Evolutionary conservation across 1,140 invertebrate genomes (phyloP).

Genomic region (Ceratina australensis): DNA sequence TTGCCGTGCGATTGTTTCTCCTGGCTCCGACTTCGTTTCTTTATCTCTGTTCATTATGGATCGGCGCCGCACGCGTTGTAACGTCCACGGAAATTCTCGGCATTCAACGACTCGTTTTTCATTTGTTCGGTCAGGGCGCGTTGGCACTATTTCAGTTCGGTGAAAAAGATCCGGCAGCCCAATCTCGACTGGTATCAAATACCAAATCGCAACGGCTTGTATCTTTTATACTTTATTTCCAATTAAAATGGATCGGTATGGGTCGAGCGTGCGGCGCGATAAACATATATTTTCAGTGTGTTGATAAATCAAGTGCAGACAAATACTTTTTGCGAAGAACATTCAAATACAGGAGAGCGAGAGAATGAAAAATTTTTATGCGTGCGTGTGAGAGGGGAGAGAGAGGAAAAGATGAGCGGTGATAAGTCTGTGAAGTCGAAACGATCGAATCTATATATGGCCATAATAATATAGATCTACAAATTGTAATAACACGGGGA

Average conservation of each 20-base stretch:
- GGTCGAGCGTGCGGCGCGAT: background rate
- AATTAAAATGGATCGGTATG: background rate
- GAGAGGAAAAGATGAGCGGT: conserved; percentile 1
- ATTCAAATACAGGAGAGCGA: background rate
- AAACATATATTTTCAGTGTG: background rate
- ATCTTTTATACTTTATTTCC: background rate
- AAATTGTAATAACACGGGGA: conserved; percentile 47
- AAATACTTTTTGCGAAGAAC: conserved; percentile 3
- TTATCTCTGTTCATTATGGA: too few species aligned
- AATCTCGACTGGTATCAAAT: conserved; percentile 21
- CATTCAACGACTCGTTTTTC: too few species aligned
- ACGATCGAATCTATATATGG: conserved; percentile 48
- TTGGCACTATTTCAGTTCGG: background rate
- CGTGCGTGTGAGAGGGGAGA: background rate
- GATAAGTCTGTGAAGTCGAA: background rate
- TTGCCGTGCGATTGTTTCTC: too few species aligned
- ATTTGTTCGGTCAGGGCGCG: too few species aligned
- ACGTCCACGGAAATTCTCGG: too few species aligned
- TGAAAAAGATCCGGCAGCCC: background rate
- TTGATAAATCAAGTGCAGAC: background rate
- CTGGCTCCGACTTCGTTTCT: too few species aligned
- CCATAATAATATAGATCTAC: conserved; percentile 69
- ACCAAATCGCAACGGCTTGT: background rate
- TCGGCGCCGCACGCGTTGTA: too few species aligned
- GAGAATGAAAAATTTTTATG: background rate